A percentile compares a stretch with the other conserved stretches of the same genome.
Evolutionary conservation across 1,140 invertebrate genomes (phyloP).

Genomic region (Chironomus tepperi): DNA sequence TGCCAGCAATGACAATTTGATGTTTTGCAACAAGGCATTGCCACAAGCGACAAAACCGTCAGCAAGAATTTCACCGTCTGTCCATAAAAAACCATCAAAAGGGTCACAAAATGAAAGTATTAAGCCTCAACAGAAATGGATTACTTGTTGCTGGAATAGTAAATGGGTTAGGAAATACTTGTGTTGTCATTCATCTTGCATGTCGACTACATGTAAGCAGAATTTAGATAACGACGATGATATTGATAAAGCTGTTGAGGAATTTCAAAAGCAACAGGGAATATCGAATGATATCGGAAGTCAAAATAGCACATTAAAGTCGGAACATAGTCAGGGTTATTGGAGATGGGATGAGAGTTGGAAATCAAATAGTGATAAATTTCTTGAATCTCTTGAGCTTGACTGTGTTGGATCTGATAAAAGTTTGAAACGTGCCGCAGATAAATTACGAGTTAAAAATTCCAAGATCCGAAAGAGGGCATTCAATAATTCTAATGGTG

Average conservation of each 20-base stretch:
- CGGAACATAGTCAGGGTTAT: background rate
- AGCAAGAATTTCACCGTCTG: conserved; percentile 1
- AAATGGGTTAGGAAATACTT: background rate
- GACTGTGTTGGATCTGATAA: conserved; percentile 27
- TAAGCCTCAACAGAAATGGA: conserved; percentile 24
- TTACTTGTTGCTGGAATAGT: conserved; percentile 16
- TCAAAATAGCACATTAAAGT: conserved; percentile 1
- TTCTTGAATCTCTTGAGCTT: conserved; percentile 38
- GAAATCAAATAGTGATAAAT: conserved; percentile 38
- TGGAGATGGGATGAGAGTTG: conserved; percentile 41
- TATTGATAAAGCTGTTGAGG: conserved; percentile 40
- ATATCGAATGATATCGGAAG: conserved; percentile 26
- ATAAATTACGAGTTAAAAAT: background rate
- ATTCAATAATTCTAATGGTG: background rate
- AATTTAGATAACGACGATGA: conserved; percentile 39
- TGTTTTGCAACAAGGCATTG: background rate
- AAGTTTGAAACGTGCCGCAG: conserved; percentile 21
- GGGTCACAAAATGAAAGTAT: background rate
- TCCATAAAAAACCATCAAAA: background rate
- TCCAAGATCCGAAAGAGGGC: background rate
- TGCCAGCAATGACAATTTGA: background rate
- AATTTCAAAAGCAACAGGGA: conserved; percentile 32
- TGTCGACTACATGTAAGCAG: conserved; percentile 3
- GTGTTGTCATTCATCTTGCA: conserved; percentile 29
- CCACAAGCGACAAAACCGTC: background rate